Percentiles rank a stretch among this genome's conserved stretches.
phyloP scores from a whole-genome alignment of 2,888 invertebrate species.

The Drosophila austrosaltans region DNA sequence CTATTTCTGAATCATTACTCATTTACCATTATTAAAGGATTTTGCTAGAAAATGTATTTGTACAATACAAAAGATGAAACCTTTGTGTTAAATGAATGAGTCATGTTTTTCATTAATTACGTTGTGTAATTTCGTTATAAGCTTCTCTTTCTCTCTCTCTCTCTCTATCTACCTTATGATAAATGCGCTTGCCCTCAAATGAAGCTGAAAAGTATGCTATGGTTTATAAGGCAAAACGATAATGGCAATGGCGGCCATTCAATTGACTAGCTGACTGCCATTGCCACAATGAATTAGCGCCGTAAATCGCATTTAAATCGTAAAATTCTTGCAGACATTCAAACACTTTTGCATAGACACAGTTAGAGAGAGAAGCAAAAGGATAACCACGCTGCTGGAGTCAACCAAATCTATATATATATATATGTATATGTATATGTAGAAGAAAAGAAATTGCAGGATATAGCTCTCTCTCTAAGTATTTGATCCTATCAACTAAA shows the following conservation, averaged over 20 bases:
- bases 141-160: slow-evolving; percentile 34
- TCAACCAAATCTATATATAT: neutral
- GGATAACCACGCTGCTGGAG: slow-evolving; percentile 8
- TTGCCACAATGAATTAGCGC: slow-evolving; percentile 74
- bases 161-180: slow-evolving; percentile 53
- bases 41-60: neutral
- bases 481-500: slow-evolving; percentile 83
- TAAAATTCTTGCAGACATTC: slow-evolving; percentile 70
- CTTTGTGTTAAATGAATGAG: neutral
- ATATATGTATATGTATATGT: neutral
- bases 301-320: slow-evolving; percentile 79
- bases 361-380: neutral
- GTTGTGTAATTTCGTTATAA: neutral
- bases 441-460: neutral
- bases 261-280: slow-evolving; percentile 56
- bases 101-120: slow-evolving; percentile 12
- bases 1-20: slow-evolving; percentile 16
- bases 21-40: neutral
- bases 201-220: slow-evolving; percentile 67
- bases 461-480: slow-evolving; percentile 53
- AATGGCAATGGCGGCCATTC: slow-evolving; percentile 42
- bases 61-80: slow-evolving; percentile 1
- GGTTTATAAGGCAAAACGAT: slow-evolving; percentile 52
- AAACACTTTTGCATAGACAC: slow-evolving; percentile 68
- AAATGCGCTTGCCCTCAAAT: slow-evolving; percentile 70